Conservation (phyloP, 2,113 vertebrate species). For the Stegastes partitus region DNA sequence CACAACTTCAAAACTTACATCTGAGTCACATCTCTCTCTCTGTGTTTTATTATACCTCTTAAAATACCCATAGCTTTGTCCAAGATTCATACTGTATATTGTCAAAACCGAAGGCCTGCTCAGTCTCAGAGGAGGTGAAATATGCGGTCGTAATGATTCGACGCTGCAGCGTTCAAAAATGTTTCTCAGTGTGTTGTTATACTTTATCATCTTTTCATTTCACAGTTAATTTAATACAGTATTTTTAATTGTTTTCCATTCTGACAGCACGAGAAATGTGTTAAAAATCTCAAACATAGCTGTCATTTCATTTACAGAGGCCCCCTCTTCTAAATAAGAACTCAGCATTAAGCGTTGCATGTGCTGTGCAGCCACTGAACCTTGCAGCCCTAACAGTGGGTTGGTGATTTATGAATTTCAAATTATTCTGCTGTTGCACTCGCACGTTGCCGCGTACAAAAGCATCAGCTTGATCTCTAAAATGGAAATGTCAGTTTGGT, state of each 20-base stretch:
- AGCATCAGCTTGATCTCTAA: slow-evolving; percentile 41
- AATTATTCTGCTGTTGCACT: slow-evolving; percentile 33
- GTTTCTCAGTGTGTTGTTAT: neutral
- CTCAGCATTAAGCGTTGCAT: slow-evolving; percentile 20
- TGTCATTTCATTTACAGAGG: slow-evolving; percentile 24
- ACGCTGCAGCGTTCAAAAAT: neutral
- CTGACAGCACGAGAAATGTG: neutral
- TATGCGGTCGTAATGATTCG: neutral
- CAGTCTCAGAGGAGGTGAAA: slow-evolving; percentile 3
- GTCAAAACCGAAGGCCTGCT: neutral
- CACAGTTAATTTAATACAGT: neutral
- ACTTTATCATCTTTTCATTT: neutral
- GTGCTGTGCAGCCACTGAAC: slow-evolving; percentile 27
- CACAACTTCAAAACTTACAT: slow-evolving; percentile 19
- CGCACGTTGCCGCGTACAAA: slow-evolving; percentile 37
- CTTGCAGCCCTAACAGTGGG: slow-evolving; percentile 7
- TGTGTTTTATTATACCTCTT: slow-evolving; percentile 14
- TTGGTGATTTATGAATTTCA: slow-evolving; percentile 41
- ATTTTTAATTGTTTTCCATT: slow-evolving; percentile 22
- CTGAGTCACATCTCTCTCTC: slow-evolving; percentile 38
- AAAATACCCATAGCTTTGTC: neutral
- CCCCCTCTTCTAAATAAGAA: slow-evolving; percentile 17
- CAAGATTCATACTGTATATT: neutral
- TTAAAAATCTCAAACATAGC: slow-evolving; percentile 22
- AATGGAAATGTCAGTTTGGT: slow-evolving; percentile 60